Evolutionary conservation across 2,888 invertebrate genomes (phyloP), one percentile per base, ranked within the genome.

Genomic region (Agriopis marginaria): DNA sequence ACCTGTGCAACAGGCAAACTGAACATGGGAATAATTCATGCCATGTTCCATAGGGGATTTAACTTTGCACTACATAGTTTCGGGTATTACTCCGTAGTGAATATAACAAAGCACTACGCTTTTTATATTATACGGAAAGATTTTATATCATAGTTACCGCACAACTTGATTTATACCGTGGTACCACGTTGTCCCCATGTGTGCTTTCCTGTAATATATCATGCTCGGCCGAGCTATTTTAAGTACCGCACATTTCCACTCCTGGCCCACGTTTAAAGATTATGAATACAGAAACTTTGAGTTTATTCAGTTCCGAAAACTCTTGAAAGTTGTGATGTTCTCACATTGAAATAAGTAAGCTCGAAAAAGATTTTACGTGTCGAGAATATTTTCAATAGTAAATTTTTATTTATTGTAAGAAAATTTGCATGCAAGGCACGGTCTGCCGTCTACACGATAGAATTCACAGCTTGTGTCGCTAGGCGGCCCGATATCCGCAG

Each of bases 191-290:
- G 65, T 63, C 59, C 67, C 62, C 68, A 70, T 71, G 56, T 72
- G 69, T 64, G 69, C 66, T 58, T 71, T 67, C 56, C 72, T 62
- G 66, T 62, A 63, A 75, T 74, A 69, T 68, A 75, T 75, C 72
- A 74, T 62, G 69, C 72, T 71, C 64, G 68, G 71, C 63, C 66
- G 74, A 62, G 68, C 67, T 74, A 62, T 74, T 75, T 72, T 66
- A 74, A 70, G 66, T 63, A 74, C 58, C 68, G 60, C 67, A 55
- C 55, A 72, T 67, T 72, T 73, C 62, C 69, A 64, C 49, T 56
- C 65, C 54, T 59, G 50, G 64, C 62, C 51, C 56, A 42, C 66
- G 54, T 61, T 63, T 54, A 59, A 59, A 68, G 64, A 63, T 64
- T 55, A 68, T 50, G 66, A 45, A 56, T 54, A 50, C 55, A 61